Percentiles rank a stretch among this genome's conserved stretches.
Conservation (phyloP, 2,797 vertebrate species). For the Notolepis coatsorum region DNA sequence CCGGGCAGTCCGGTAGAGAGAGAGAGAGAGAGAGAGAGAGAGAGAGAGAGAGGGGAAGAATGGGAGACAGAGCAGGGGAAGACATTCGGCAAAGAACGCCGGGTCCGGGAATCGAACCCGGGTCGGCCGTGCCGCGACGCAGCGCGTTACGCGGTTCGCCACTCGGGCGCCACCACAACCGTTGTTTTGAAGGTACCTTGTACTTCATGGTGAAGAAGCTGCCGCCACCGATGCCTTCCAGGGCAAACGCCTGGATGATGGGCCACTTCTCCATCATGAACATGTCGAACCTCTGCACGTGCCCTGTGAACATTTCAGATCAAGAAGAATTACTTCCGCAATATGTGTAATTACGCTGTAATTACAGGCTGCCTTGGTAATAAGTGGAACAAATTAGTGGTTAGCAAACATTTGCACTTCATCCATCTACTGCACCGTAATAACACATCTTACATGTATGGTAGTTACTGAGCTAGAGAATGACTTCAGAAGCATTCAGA, state of each 20-base stretch:
- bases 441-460: neutral
- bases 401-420: neutral
- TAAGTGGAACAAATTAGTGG: neutral
- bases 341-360: neutral
- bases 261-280: slow-evolving; percentile 99
- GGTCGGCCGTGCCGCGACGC: too few relatives aligned
- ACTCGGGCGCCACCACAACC: too few relatives aligned
- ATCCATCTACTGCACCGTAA: neutral
- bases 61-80: too few relatives aligned
- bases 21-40: too few relatives aligned
- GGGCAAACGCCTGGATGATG: slow-evolving; percentile 95
- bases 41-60: too few relatives aligned
- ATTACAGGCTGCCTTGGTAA: neutral
- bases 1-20: too few relatives aligned
- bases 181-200: slow-evolving; percentile 78
- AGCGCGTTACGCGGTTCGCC: too few relatives aligned
- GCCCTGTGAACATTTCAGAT: slow-evolving; percentile 81
- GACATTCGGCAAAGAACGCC: too few relatives aligned
- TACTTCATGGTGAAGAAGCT: slow-evolving; percentile 98
- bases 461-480: neutral
- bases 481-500: neutral
- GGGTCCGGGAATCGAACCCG: too few relatives aligned
- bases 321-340: slow-evolving; percentile 30
- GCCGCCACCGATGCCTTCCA: slow-evolving; percentile 96
- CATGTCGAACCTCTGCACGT: slow-evolving; percentile 96